Evolutionary conservation across 53 echinoderm and acorn worm species (phyloP).

Genomic region (Temnopleurus reevesii): DNA sequence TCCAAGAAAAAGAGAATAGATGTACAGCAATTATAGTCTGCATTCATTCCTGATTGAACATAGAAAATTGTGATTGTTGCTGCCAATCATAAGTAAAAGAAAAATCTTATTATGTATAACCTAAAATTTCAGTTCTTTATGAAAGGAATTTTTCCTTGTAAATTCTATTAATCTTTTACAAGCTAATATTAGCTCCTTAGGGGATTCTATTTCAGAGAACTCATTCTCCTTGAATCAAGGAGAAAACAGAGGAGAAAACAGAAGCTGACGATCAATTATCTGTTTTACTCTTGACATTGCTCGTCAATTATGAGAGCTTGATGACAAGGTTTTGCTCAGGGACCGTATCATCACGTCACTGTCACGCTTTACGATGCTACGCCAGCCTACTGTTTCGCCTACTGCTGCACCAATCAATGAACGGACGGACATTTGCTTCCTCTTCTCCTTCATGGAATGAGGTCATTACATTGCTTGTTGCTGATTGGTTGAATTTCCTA

Average conservation of each 20-base stretch:
- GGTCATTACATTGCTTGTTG: background rate
- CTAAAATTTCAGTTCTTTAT: too few relatives aligned
- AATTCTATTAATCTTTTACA: too few relatives aligned
- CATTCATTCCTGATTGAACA: too few relatives aligned
- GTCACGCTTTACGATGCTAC: constrained; percentile 4
- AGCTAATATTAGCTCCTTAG: too few relatives aligned
- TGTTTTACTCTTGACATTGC: background rate
- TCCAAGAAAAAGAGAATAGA: too few relatives aligned
- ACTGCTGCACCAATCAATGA: background rate
- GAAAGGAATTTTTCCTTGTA: too few relatives aligned
- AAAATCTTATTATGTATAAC: too few relatives aligned
- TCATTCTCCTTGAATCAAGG: constrained; percentile 26
- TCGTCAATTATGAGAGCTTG: constrained; percentile 3
- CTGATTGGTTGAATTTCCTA: constrained; percentile 36
- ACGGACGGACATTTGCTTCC: constrained; percentile 45
- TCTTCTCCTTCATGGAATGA: background rate
- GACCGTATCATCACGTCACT: constrained; percentile 23
- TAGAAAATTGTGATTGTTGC: too few relatives aligned
- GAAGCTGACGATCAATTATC: constrained; percentile 30
- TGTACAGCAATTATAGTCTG: too few relatives aligned
- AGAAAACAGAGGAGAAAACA: background rate
- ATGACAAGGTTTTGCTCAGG: background rate
- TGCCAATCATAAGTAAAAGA: too few relatives aligned
- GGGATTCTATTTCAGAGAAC: background rate
- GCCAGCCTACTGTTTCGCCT: background rate